These are phyloP conservation scores for Daphoenositta chrysoptera DNA, from an alignment of 2,113 vertebrate genomes.

Conservation along the genomic window DNA sequence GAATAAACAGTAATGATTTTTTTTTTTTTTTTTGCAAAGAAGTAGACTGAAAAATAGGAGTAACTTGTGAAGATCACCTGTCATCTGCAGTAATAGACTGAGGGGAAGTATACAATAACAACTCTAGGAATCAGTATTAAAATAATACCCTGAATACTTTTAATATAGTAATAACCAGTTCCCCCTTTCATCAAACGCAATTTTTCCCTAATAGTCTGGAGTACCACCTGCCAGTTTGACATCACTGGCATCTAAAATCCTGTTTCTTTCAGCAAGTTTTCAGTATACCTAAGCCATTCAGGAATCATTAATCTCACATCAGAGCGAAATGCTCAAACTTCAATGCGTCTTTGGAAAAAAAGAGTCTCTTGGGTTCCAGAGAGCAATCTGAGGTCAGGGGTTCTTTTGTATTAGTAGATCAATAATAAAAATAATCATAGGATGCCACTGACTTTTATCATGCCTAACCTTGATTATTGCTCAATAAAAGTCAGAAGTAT, in stretches of 20 bases:
- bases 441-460: conserved; percentile 44
- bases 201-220: conserved; percentile 5
- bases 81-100: background rate
- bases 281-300: background rate
- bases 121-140: conserved; percentile 2
- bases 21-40: background rate
- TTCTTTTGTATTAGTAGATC: conserved; percentile 54
- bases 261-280: conserved; percentile 7
- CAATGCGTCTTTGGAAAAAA: background rate
- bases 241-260: background rate
- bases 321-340: background rate
- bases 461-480: conserved; percentile 60
- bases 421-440: conserved; percentile 68
- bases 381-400: conserved; percentile 50
- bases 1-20: background rate
- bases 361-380: background rate
- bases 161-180: background rate
- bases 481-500: conserved; percentile 34
- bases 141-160: background rate
- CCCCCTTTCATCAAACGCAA: background rate
- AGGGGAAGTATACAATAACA: background rate
- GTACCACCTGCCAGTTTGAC: background rate
- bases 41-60: background rate
- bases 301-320: background rate
- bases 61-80: background rate